Conservation (phyloP, 2,797 vertebrate species). For the Aplochiton taeniatus region DNA sequence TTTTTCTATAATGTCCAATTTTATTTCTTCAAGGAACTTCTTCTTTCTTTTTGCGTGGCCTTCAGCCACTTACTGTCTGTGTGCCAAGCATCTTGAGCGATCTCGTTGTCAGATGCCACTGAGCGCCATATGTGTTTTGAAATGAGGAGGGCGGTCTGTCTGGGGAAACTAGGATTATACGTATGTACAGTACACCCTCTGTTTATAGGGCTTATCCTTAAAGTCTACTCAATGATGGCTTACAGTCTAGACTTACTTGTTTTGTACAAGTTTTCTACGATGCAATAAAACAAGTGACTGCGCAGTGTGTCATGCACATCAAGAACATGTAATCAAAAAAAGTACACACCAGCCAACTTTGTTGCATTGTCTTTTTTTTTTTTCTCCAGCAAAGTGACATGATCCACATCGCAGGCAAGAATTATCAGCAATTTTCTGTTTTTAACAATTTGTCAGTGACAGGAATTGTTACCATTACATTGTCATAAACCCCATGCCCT, state of each 20-base stretch:
- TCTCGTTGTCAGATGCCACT: no score
- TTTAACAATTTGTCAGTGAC: constrained; percentile 66
- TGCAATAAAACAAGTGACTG: neutral
- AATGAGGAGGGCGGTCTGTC: neutral
- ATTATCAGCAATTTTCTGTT: constrained; percentile 78
- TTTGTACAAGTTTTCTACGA: neutral
- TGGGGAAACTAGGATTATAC: constrained; percentile 56
- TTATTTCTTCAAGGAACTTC: no score
- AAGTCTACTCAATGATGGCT: constrained; percentile 39
- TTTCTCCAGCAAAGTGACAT: constrained; percentile 74
- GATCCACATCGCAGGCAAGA: constrained; percentile 85
- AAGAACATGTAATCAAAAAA: constrained; percentile 33
- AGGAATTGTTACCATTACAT: constrained; percentile 61
- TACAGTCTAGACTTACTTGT: constrained; percentile 52
- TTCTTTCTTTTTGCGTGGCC: no score
- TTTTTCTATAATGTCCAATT: no score
- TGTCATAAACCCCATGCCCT: constrained; percentile 63
- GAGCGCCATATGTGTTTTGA: no score
- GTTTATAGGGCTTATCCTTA: constrained; percentile 56
- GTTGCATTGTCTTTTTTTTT: constrained; percentile 67
- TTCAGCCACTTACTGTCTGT: no score
- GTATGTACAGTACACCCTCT: constrained; percentile 31
- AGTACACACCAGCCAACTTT: constrained; percentile 37
- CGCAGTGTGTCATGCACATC: neutral
- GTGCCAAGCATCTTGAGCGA: no score